Base-by-base conservation (phyloP, 2,888 invertebrate genomes). In the Nemapogon koenigi region DNA sequence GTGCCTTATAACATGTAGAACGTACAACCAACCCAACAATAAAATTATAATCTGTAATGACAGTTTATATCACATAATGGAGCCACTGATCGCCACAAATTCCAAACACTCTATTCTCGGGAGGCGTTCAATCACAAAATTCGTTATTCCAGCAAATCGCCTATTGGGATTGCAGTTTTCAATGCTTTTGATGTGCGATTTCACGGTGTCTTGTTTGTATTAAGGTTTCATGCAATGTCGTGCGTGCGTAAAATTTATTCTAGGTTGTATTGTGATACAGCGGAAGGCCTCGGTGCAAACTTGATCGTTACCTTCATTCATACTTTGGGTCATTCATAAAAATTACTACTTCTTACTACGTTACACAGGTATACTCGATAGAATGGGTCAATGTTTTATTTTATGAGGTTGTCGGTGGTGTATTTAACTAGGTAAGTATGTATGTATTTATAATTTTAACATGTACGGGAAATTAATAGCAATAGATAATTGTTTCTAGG, bases 191-290 rank as follows among this genome's bases (percentile, higher is more conserved):
- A 54, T 50, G 44, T 38, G 44, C 52, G 43, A 52, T 55, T 55
- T 58, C 55, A 55, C 51, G 54, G 51, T 49, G 44, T 16, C 19
- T 45, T 56, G 55, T 60, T 64, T 63, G 56, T 60, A 55, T 63
- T 58, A 51, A 50, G 53, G 64, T 67, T 72, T 71, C 72, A 73
- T 75, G 73, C 75, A 76, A 76, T 61, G 59, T 63, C 56, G 65
- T 58, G 43, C 59, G 53, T 53, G 62, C 71, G 65, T 73, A 57
- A 71, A 78, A 78, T 78, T 75, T 72, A 67, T 69, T 69, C 51
- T 25, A 4, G 13, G 4, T n/a, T 17, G 13, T 11, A 16, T 17
- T 15, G 13, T 13, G 16, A 36, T 4, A 10, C 6, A 14, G 15
- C 36, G 16, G 26, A 16, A 16, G 16, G 17, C 16, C 2, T 28